These are phyloP conservation scores for Drosophila obscura DNA, from an alignment of 1,140 invertebrate genomes.

Conservation along the genomic window DNA sequence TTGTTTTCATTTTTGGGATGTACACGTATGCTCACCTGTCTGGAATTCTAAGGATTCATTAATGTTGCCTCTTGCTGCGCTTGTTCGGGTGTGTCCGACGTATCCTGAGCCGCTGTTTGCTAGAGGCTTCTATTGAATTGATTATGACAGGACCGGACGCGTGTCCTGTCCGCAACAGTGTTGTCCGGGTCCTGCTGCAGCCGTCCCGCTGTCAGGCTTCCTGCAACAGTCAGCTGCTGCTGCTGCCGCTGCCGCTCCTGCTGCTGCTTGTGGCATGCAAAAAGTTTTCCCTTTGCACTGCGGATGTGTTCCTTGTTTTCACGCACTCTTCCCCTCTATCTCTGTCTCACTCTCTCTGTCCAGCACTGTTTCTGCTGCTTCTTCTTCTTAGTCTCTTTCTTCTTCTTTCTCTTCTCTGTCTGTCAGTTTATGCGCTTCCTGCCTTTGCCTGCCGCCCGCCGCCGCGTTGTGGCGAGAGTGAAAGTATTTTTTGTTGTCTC, in stretches of 20 bases:
- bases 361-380: background rate
- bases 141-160: slow-evolving; percentile 56
- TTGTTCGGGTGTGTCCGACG: slow-evolving; percentile 23
- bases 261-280: slow-evolving; percentile 56
- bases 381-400: slow-evolving; percentile 6
- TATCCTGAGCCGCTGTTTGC: slow-evolving; percentile 61
- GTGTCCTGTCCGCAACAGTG: slow-evolving; percentile 57
- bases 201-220: slow-evolving; percentile 55
- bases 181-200: slow-evolving; percentile 15
- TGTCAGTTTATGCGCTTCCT: slow-evolving; percentile 77
- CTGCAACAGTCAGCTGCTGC: slow-evolving; percentile 75
- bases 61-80: slow-evolving; percentile 61
- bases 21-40: slow-evolving; percentile 66
- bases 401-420: slow-evolving; percentile 38
- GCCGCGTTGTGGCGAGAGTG: slow-evolving; percentile 78
- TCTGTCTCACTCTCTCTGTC: slow-evolving; percentile 26
- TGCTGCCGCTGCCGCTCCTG: slow-evolving; percentile 33
- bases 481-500: slow-evolving; percentile 56
- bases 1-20: slow-evolving; percentile 47
- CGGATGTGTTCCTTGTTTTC: slow-evolving; percentile 52
- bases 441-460: slow-evolving; percentile 74
- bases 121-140: slow-evolving; percentile 65
- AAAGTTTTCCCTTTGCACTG: slow-evolving; percentile 48
- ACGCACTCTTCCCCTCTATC: slow-evolving; percentile 33
- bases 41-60: slow-evolving; percentile 83